Evolutionary conservation across 2,113 vertebrate species (phyloP), one percentile per base, ranked within the genome.

Genomic region (Poeciliopsis occidentalis): DNA sequence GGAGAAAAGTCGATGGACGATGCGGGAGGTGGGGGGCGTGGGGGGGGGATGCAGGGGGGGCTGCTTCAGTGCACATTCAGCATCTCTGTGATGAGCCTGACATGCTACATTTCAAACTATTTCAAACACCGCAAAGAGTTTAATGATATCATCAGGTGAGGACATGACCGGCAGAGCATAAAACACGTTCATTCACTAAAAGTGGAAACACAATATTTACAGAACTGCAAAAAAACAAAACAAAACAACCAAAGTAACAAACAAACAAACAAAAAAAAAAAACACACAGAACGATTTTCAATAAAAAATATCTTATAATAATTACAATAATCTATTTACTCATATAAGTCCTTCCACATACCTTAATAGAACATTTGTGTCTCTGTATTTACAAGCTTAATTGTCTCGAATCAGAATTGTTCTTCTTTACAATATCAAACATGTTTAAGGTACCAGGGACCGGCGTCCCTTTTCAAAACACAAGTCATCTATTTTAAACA

Each of bases 251-350:
- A 37, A 37, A 37, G 34, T n/a, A n/a, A n/a, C n/a, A 37, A 37
- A 37, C 10, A 37, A 37, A 37, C 10, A 37, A 10, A 10, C 1
- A 34, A 34, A 34, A 10, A 37, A 37, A 83, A 76, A 76, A 64
- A 29, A 26, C 34, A 66, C n/a, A n/a, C n/a, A n/a, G n/a, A n/a
- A 67, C 8, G 90, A 94, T 97, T 97, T 96, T 96, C 51, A 96
- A 97, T 97, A 98, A 99, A 99, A 98, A 98, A 99, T 98, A 98
- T 97, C 95, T 97, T 96, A 96, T 97, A 97, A 98, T 99, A 97
- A 98, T 99, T 99, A 98, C 97, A 99, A 96, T 96, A 96, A 95
- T 97, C 96, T 97, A 97, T 97, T 97, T 96, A 95, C 96, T 96
- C 96, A 96, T 98, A 98, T 96, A 97, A 94, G 93, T 93, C 89